phyloP scores from a whole-genome alignment of 2,113 vertebrate species.

The Sardina pilchardus region DNA sequence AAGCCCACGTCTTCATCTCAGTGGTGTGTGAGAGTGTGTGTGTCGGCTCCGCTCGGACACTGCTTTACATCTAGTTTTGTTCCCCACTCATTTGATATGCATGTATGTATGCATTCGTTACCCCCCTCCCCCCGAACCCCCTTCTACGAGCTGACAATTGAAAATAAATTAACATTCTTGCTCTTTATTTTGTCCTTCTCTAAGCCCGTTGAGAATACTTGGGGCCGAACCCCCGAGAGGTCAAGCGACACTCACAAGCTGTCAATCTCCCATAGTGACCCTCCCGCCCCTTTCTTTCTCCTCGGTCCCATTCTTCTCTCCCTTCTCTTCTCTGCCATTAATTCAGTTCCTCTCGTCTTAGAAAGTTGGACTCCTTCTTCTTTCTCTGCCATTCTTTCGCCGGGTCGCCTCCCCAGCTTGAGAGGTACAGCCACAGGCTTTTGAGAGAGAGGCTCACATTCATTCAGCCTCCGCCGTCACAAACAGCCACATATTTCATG shows the following conservation, averaged over 20 bases:
- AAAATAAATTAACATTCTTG: conserved; percentile 83
- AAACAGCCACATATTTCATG: conserved; percentile 59
- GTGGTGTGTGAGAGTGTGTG: conserved; percentile 25
- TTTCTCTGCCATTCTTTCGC: conserved; percentile 52
- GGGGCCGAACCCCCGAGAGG: conserved; percentile 66
- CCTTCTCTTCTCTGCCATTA: conserved; percentile 59
- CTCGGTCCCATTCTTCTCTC: conserved; percentile 65
- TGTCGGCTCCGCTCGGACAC: conserved; percentile 55
- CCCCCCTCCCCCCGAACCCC: conserved; percentile 53
- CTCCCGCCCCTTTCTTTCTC: conserved; percentile 60
- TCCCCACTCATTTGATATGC: conserved; percentile 70
- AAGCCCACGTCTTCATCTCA: conserved; percentile 57
- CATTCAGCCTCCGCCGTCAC: conserved; percentile 58
- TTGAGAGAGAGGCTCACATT: conserved; percentile 64
- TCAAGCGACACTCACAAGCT: conserved; percentile 72
- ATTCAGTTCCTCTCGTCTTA: conserved; percentile 58
- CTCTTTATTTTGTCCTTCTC: conserved; percentile 69
- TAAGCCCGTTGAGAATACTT: conserved; percentile 70
- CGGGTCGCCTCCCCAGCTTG: conserved; percentile 65
- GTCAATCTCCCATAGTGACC: conserved; percentile 73
- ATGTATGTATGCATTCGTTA: conserved; percentile 73
- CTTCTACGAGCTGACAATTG: conserved; percentile 67
- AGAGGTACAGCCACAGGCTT: conserved; percentile 67
- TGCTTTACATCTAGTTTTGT: conserved; percentile 62
- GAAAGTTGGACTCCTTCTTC: conserved; percentile 42